Evolutionary conservation across 2,888 invertebrate species (phyloP), one percentile per base, ranked within the genome.

Genomic region (Eurois occulta): DNA sequence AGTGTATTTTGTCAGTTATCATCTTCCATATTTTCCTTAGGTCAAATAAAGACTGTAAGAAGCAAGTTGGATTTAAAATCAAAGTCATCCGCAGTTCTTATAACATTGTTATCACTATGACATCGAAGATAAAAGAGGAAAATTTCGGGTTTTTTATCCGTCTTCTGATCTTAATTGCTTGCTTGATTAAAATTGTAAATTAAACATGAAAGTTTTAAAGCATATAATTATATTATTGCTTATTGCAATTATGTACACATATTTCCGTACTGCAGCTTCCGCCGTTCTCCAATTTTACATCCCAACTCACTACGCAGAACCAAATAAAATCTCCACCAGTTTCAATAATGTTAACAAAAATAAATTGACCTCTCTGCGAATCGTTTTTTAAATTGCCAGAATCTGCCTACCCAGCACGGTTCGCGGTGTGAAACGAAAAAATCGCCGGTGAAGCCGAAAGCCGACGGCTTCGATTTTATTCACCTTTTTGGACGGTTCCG

Each of bases 361-460:
- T 90, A 91, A 91, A 91, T 91, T 89, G 90, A 86, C 85, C 80
- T 79, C 84, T 78, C 90, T 88, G 86, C 89, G 85, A 90, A 88
- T 88, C 89, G 89, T 87, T 90, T 91, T 91, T 91, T 90, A 91
- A 91, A 91, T 91, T 91, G 91, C 90, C 90, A 87, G 89, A 87
- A 89, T 90, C 87, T 90, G 91, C 91, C 91, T 89, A 90, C 85
- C 87, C 78, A 89, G 91, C 91, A 88, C 81, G 87, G 88, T 86
- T 81, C 72, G 86, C 88, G 87, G 87, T 83, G 81, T 76, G 86
- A 82, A 86, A 85, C 89, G 87, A 90, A 91, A 90, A 92, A 85
- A 90, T 88, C 84, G 86, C 86, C 84, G 80, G 81, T 77, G 91
- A 91, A 92, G 92, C 92, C 91, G 87, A 92, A 94, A 94, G 93